Base-by-base conservation (phyloP, 1,140 invertebrate genomes). In the Magallana ariakensis region DNA sequence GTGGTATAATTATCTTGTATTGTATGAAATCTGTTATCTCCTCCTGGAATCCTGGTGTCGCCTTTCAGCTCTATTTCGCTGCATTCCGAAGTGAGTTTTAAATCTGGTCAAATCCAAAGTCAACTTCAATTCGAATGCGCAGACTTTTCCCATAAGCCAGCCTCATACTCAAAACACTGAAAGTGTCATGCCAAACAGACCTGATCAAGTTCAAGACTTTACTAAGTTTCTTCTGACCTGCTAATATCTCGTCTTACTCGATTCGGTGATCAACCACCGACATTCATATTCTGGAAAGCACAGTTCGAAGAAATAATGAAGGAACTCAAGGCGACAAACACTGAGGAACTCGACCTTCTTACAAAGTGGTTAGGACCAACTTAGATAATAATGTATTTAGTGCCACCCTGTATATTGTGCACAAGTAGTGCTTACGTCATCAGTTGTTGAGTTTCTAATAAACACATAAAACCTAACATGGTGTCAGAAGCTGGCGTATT, bases 351-450 rank as follows among this genome's bases (percentile, higher is more conserved):
- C 1, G 33, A 46, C 33, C 33, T 85, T 13, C 60, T 85, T 8
- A 58, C 54, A 15, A 85, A 85, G 22, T 85, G 83, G 83, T 19
- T 75, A 5, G 83, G 62, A 57, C 55, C 60, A 66, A 54, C 26
- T 10, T 85, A n/a, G n/a, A n/a, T n/a, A n/a, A n/a, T n/a, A n/a
- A n/a, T n/a, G n/a, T n/a, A n/a, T n/a, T n/a, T n/a, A n/a, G n/a
- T n/a, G n/a, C n/a, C n/a, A n/a, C n/a, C n/a, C n/a, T n/a, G n/a
- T n/a, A n/a, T n/a, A n/a, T n/a, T n/a, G n/a, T n/a, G n/a, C n/a
- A n/a, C n/a, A n/a, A n/a, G n/a, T n/a, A n/a, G n/a, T n/a, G n/a
- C n/a, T n/a, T n/a, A n/a, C n/a, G n/a, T n/a, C n/a, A n/a, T n/a
- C n/a, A n/a, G n/a, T n/a, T n/a, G n/a, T n/a, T n/a, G n/a, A n/a